Conservation (phyloP, 1,140 invertebrate genomes). For the Aphelinus atriplicis region DNA sequence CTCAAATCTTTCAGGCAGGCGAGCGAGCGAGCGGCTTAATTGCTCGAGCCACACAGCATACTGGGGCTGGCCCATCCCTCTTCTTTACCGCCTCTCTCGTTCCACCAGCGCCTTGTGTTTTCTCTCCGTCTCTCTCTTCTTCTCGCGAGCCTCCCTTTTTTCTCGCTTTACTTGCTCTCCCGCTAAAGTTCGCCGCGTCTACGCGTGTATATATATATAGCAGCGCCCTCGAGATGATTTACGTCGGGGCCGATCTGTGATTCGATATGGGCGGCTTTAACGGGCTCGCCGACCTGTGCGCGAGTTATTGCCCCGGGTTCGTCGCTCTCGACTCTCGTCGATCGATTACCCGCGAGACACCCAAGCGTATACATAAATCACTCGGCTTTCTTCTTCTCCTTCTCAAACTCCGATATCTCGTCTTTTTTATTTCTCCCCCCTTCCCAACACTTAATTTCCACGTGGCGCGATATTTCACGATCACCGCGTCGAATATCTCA, state of each 20-base stretch:
- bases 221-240: constrained; percentile 1
- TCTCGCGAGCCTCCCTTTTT: constrained; percentile 23
- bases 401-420: too few relatives aligned
- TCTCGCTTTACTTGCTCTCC: constrained; percentile 36
- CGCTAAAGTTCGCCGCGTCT: neutral
- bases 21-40: constrained; percentile 45
- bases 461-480: too few relatives aligned
- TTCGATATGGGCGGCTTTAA: neutral
- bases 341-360: too few relatives aligned
- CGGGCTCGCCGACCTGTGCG: too few relatives aligned
- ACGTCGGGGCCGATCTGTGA: constrained; percentile 7
- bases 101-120: constrained; percentile 1
- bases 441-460: too few relatives aligned
- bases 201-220: too few relatives aligned
- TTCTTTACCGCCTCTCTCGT: neutral
- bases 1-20: constrained; percentile 50
- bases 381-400: too few relatives aligned
- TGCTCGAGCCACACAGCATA: constrained; percentile 45
- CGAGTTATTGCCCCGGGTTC: too few relatives aligned
- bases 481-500: too few relatives aligned
- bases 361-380: too few relatives aligned
- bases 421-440: too few relatives aligned
- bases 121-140: constrained; percentile 26
- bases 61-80: constrained; percentile 32
- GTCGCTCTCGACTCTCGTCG: too few relatives aligned